Evolutionary conservation across 1,140 invertebrate species (phyloP), one percentile per base, ranked within the genome.

Genomic region (Bombus cullumanus): DNA sequence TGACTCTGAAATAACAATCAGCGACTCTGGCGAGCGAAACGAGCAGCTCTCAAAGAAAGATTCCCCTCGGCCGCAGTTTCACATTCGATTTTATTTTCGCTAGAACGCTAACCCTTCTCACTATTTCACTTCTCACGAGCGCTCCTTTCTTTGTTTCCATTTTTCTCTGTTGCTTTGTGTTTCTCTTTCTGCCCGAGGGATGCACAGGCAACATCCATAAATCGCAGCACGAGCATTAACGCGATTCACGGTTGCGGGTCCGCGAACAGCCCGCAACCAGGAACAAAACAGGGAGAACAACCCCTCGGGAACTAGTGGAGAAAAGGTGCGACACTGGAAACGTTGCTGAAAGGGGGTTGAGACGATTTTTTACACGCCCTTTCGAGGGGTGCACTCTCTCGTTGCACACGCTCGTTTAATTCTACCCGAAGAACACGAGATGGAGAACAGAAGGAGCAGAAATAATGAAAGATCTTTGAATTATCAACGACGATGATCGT

Each of bases 331-430:
- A 73, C 9, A 53, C 43, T 62, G 80, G 83, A 71, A 78, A 59
- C 18, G n/a, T 69, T 22, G 22, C 28, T 22, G 13, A 68, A 39
- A 80, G 64, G 57, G 15, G 83, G 39, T 34, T 22, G 43, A 22
- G 66, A 57, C 66, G 62, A 71, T 88, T 82, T 83, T 76, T 80
- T 47, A 37, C 53, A 18, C 8, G 12, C 34, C 22, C 41, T 75
- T 76, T 22, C 39, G 66, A 43, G 37, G 34, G 22, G 1, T 37
- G 37, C 25, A 25, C 15, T 37, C 66, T 39, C 4, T 12, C 22
- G 3, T 39, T 69, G 37, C 68, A 12, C 68, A 39, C 25, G 47
- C 74, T 83, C 74, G 80, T 88, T 88, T 83, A 87, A 83, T 87
- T 87, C 68, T 43, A 43, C 18, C 74, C 4, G 28, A 43, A 12